Conservation (phyloP, 2,888 invertebrate genomes). For the Pyrgus malvae region DNA sequence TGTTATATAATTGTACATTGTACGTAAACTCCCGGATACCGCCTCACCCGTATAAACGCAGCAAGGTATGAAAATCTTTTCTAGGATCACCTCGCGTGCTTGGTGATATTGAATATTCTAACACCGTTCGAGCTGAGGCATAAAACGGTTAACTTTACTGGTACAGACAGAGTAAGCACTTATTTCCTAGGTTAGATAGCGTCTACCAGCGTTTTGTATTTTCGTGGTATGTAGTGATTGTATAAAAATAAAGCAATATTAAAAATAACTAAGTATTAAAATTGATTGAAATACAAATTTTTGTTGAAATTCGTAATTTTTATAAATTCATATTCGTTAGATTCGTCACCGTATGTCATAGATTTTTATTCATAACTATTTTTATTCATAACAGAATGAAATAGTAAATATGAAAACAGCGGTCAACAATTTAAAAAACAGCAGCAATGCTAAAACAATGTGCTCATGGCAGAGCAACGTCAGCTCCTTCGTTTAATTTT, state of each 20-base stretch:
- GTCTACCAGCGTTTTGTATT: neutral
- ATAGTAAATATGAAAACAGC: too few relatives aligned
- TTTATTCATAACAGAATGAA: too few relatives aligned
- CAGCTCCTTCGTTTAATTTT: conserved; percentile 16
- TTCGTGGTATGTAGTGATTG: too few relatives aligned
- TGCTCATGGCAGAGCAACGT: neutral
- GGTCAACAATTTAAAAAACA: neutral
- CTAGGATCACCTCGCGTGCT: conserved; percentile 4
- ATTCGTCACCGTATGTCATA: too few relatives aligned
- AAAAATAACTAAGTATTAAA: too few relatives aligned
- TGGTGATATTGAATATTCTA: conserved; percentile 16
- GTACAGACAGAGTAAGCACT: neutral
- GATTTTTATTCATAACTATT: too few relatives aligned
- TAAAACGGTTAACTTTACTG: conserved; percentile 11
- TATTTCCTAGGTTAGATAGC: neutral
- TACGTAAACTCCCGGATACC: neutral
- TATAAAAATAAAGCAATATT: too few relatives aligned
- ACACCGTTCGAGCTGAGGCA: conserved; percentile 1
- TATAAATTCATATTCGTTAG: too few relatives aligned
- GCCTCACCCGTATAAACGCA: conserved; percentile 2
- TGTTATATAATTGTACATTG: conserved; percentile 11
- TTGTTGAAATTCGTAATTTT: too few relatives aligned
- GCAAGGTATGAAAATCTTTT: conserved; percentile 17
- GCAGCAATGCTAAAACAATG: neutral
- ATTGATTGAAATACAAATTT: too few relatives aligned